Percentiles rank a stretch among this genome's conserved stretches.
phyloP scores from a whole-genome alignment of 2,797 vertebrate species.

The Acridotheres tristis region DNA sequence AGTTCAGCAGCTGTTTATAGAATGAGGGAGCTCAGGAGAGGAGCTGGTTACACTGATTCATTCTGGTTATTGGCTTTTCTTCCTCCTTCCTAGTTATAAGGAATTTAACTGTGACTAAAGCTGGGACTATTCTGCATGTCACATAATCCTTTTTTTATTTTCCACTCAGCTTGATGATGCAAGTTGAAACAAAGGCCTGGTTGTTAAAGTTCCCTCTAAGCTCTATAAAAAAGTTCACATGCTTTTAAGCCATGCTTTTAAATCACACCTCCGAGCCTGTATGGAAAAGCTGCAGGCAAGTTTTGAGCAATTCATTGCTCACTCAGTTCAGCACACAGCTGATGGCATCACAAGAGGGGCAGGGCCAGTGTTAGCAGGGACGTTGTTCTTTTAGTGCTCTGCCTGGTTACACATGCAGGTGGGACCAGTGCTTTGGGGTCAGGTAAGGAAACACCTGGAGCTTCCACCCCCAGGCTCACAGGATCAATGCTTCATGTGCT shows the following conservation, averaged over 20 bases:
- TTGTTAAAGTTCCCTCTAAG: conserved; percentile 9
- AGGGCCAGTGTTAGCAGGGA: not conserved
- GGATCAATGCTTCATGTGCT: not conserved
- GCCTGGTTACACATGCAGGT: not conserved
- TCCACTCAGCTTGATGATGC: not conserved
- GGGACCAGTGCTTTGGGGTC: not conserved
- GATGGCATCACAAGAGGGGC: not conserved
- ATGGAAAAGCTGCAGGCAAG: not conserved
- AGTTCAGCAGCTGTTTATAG: conserved; percentile 23
- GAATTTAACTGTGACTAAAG: not conserved
- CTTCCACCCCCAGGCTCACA: not conserved
- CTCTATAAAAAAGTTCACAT: not conserved
- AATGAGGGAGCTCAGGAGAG: not conserved
- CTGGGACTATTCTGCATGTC: not conserved
- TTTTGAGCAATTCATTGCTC: not conserved
- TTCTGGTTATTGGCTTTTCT: not conserved
- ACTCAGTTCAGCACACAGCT: not conserved
- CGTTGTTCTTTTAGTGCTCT: not conserved
- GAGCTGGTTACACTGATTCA: not conserved
- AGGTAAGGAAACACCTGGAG: not conserved
- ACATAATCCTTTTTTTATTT: not conserved
- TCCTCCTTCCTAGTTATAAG: not conserved
- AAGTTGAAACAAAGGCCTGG: conserved; percentile 10
- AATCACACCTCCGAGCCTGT: not conserved
- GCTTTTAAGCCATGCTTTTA: not conserved